Evolutionary conservation across 2,113 vertebrate genomes (phyloP).

Genomic region (Microcebus jonahi): DNA sequence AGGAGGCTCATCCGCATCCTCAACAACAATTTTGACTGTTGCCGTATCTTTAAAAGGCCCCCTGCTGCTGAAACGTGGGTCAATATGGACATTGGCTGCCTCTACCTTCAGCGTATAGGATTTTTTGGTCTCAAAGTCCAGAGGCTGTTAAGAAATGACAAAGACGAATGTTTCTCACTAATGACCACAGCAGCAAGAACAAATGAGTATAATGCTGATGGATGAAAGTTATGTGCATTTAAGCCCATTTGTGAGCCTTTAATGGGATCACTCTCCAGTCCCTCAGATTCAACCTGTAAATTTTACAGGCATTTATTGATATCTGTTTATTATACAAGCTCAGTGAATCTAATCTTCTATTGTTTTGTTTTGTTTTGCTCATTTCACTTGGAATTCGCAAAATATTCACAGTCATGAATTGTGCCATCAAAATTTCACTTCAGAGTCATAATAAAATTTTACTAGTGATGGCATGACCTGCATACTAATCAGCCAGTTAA

Average conservation of each 20-base stretch:
- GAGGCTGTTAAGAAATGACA: slow-evolving; percentile 89
- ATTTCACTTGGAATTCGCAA: slow-evolving; percentile 80
- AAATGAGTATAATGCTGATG: slow-evolving; percentile 80
- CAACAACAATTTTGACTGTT: slow-evolving; percentile 93
- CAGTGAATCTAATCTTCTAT: slow-evolving; percentile 72
- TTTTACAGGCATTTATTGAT: slow-evolving; percentile 79
- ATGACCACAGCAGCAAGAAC: slow-evolving; percentile 82
- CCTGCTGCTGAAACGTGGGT: slow-evolving; percentile 89
- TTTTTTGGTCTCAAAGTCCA: slow-evolving; percentile 96
- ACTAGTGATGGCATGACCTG: slow-evolving; percentile 63
- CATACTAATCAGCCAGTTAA: slow-evolving; percentile 78
- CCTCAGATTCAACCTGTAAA: slow-evolving; percentile 70
- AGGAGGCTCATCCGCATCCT: slow-evolving; percentile 96
- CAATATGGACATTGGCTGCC: slow-evolving; percentile 92
- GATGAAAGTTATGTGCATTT: slow-evolving; percentile 81
- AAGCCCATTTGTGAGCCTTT: slow-evolving; percentile 78
- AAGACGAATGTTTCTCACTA: slow-evolving; percentile 85
- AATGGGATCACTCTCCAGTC: slow-evolving; percentile 74
- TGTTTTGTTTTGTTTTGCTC: slow-evolving; percentile 76
- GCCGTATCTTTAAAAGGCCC: slow-evolving; percentile 96
- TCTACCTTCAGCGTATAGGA: slow-evolving; percentile 96
- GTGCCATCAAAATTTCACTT: slow-evolving; percentile 79
- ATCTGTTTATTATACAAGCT: slow-evolving; percentile 79
- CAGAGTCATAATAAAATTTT: slow-evolving; percentile 80
- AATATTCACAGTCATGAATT: slow-evolving; percentile 77